Evolutionary conservation across 2,113 vertebrate genomes (phyloP).

Genomic region (Puntigrus tetrazona): DNA sequence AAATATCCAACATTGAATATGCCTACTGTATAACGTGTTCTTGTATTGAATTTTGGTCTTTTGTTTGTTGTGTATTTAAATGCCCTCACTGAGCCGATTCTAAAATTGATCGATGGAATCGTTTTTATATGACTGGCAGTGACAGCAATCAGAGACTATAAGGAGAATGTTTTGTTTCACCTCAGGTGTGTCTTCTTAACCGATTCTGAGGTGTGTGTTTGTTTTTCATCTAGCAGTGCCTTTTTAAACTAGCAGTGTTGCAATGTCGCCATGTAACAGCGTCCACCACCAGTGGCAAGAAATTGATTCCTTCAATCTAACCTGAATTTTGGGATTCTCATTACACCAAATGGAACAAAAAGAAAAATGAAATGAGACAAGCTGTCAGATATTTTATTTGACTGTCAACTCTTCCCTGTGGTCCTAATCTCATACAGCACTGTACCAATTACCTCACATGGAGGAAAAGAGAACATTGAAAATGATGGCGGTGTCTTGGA

Average conservation of each 20-base stretch:
- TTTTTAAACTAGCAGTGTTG: constrained; percentile 55
- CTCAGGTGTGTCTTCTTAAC: constrained; percentile 38
- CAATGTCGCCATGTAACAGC: constrained; percentile 46
- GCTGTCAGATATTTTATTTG: constrained; percentile 67
- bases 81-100: background rate
- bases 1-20: too few species aligned
- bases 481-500: constrained; percentile 16
- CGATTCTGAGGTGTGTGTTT: constrained; percentile 23
- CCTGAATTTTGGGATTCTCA: constrained; percentile 52
- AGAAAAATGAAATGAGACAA: constrained; percentile 63
- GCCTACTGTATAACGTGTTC: too few species aligned
- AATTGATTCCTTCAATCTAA: constrained; percentile 69
- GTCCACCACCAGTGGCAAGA: constrained; percentile 59
- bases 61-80: background rate
- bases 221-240: background rate
- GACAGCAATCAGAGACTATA: background rate
- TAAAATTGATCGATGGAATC: background rate
- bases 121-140: background rate
- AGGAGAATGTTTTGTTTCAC: background rate
- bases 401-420: constrained; percentile 47
- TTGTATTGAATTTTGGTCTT: background rate
- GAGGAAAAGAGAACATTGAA: constrained; percentile 25
- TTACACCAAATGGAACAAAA: constrained; percentile 57
- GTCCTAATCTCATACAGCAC: constrained; percentile 42
- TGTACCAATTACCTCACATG: constrained; percentile 35